Conservation (phyloP, 2,888 invertebrate genomes). For the Philereme transversata region DNA sequence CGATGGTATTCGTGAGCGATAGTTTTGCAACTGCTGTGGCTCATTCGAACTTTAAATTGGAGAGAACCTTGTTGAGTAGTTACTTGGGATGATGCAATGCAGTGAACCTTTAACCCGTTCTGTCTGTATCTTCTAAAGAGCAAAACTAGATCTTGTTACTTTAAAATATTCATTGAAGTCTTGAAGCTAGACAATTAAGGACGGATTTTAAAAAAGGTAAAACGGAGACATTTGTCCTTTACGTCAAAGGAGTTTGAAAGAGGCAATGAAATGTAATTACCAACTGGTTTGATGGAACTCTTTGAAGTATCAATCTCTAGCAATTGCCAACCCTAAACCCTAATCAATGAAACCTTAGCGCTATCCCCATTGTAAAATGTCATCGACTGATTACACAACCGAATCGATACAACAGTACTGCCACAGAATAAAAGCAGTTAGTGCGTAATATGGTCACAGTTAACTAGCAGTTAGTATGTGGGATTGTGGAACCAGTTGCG, state of each 20-base stretch:
- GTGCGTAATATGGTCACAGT: not conserved
- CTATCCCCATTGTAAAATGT: slow-evolving; percentile 25
- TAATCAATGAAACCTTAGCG: slow-evolving; percentile 12
- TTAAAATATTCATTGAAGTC: no score
- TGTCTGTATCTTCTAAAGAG: no score
- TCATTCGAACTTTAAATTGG: slow-evolving; percentile 14
- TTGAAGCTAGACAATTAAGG: no score
- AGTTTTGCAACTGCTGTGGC: slow-evolving; percentile 14
- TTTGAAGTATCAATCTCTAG: not conserved
- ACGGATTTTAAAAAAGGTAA: no score
- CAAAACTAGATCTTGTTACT: no score
- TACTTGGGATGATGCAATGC: no score
- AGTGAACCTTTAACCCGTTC: no score
- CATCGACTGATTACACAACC: slow-evolving; percentile 20
- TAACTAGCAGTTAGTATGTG: slow-evolving; percentile 4
- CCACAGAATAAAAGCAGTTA: not conserved
- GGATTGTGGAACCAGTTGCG: slow-evolving; percentile 21
- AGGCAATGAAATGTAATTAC: not conserved
- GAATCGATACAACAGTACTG: slow-evolving; percentile 16
- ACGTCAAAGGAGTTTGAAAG: no score
- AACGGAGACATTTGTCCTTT: no score
- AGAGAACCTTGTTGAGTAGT: not conserved
- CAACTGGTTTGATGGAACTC: not conserved
- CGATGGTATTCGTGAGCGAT: slow-evolving; percentile 19
- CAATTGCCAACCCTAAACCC: slow-evolving; percentile 10